Conservation (phyloP, 2,113 vertebrate species). For the Hypanus sabinus region DNA sequence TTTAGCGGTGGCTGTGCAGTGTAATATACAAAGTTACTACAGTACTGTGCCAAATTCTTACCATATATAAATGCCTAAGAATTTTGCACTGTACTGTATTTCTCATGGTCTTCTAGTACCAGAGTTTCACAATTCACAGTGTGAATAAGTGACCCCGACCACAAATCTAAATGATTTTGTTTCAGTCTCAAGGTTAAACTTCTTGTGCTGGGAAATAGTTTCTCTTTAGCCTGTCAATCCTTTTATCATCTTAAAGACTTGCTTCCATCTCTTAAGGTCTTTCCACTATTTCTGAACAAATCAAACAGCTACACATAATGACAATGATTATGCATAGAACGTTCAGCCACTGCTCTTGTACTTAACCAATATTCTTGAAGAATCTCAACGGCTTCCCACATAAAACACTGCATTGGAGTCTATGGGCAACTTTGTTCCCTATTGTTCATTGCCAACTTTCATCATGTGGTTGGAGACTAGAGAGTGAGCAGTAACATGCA, state of each 20-base stretch:
- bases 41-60: too few relatives aligned
- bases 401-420: not conserved
- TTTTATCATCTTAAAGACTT: not conserved
- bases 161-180: not conserved
- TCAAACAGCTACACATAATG: not conserved
- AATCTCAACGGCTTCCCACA: not conserved
- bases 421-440: not conserved
- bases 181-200: not conserved
- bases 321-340: not conserved
- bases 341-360: not conserved
- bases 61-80: too few relatives aligned
- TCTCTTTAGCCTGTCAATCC: not conserved
- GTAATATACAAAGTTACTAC: too few relatives aligned
- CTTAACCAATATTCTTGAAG: not conserved
- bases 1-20: too few relatives aligned
- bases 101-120: too few relatives aligned
- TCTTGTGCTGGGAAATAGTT: not conserved
- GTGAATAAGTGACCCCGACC: not conserved
- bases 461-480: not conserved
- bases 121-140: too few relatives aligned
- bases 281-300: not conserved
- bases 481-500: not conserved
- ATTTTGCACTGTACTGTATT: too few relatives aligned
- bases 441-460: not conserved
- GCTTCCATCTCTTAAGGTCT: not conserved